Evolutionary conservation across 53 echinoderm and acorn worm species (phyloP), one percentile per base, ranked within the genome.

Genomic region (Henricia sp.): DNA sequence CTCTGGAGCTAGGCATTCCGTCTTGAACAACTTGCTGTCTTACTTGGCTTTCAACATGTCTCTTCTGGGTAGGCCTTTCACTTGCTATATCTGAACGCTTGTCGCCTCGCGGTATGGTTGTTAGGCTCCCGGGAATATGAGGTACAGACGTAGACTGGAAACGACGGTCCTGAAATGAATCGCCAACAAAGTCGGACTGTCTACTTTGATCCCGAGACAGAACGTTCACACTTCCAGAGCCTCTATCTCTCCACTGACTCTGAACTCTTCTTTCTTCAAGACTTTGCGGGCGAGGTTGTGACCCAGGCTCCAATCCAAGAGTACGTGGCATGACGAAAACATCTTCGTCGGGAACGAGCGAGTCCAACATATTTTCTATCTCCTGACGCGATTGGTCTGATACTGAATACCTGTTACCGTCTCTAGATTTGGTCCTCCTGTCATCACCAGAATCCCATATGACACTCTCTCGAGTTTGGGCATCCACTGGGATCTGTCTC

Each of bases 381-480:
- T 76, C 76, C 41, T 40, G 52, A 28, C 76, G 41, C 38, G 76
- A 55, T 41, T 24, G 41, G 27, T 76, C 76, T 13, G 58, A 11
- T 1, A 76, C 76, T 4, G 76, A 76, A 41, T 76, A 76, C 27
- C 59, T 74, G 38, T 39, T 76, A 43, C 56, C 39, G 0, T 42
- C 53, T 28, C 16, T 59, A 11, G 17, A 11, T 28, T 21, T 28
- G 12, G 26, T 51, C 13, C 53, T 27, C 21, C 6, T 76, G 42
- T 76, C 76, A 38, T 76, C 76, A 17, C 59, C 76, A 58, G 76
- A 76, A 59, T 76, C 76, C 76, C 76, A 76, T 6, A 76, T 38
- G 0, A 55, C 76, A 58, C 76, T 76, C 40, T 76, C 76, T 4
- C 25, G 16, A 0, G 76, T 11, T 39, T 17, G 57, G 13, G 26